Evolutionary conservation across 2,797 vertebrate species (phyloP).

Genomic region (Pogoniulus pusillus): DNA sequence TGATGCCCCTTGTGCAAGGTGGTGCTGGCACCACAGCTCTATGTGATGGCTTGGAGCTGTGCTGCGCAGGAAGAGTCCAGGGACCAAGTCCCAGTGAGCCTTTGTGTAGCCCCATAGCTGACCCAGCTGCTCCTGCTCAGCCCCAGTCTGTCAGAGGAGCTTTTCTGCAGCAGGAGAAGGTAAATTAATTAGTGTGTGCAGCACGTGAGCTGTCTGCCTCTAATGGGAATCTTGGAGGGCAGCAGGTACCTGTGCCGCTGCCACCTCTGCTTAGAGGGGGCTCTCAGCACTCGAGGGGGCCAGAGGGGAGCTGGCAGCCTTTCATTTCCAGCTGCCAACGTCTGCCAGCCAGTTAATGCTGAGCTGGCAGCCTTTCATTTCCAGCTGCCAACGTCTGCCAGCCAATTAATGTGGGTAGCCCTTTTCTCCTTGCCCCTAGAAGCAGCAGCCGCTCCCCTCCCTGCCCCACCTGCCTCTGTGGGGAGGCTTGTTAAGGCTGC

Average conservation of each 20-base stretch:
- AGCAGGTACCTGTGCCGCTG: neutral
- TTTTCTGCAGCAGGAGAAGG: conserved; percentile 38
- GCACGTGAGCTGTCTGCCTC: conserved; percentile 16
- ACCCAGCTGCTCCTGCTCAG: neutral
- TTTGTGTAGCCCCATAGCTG: accelerated
- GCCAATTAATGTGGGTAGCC: neutral
- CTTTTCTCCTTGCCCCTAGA: neutral
- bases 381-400: neutral
- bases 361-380: neutral
- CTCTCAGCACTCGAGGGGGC: accelerated
- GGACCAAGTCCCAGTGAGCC: neutral
- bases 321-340: neutral
- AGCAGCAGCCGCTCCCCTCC: neutral
- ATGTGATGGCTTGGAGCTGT: neutral
- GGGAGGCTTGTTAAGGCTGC: neutral
- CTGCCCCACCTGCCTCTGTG: neutral
- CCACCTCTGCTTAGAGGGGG: neutral
- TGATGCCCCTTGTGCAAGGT: neutral
- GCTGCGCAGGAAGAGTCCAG: neutral
- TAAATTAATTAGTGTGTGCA: conserved; percentile 49
- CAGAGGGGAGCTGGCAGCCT: neutral
- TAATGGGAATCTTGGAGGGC: conserved; percentile 42
- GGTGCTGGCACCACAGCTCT: neutral
- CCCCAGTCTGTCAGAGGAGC: conserved; percentile 41
- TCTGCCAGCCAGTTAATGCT: neutral